Percentiles rank a stretch among this genome's conserved stretches.
Conservation (phyloP, 2,888 invertebrate species). For the Tachina grossa region DNA sequence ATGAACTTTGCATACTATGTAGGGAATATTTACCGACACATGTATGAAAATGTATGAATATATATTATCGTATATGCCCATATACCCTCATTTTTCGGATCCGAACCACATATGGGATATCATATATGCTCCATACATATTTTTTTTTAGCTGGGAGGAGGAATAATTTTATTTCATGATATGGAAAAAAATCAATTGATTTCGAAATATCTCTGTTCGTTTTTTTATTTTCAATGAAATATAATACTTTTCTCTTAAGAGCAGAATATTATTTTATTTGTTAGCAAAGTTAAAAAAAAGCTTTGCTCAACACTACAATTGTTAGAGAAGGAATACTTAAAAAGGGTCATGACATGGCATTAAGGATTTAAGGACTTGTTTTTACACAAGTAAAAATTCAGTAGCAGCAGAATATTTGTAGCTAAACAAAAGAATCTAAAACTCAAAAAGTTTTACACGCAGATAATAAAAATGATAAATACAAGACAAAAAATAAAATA, state of each 20-base stretch:
- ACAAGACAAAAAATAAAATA: constrained; percentile 16
- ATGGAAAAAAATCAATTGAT: no score
- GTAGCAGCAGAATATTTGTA: background rate
- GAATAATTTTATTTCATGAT: no score
- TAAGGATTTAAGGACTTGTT: background rate
- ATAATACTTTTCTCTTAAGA: background rate
- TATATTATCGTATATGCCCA: no score
- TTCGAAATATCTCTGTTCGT: background rate
- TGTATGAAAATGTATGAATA: no score
- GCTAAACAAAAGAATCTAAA: background rate
- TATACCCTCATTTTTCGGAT: no score
- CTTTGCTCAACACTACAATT: background rate
- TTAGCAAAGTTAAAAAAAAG: no score
- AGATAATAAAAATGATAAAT: constrained; percentile 53
- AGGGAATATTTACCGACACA: no score
- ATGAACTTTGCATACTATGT: no score
- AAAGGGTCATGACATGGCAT: constrained; percentile 55
- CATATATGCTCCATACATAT: no score
- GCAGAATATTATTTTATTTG: background rate
- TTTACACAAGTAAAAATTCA: background rate
- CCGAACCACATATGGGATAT: no score
- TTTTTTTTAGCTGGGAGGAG: no score
- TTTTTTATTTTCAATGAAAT: background rate
- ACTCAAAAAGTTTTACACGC: constrained; percentile 29
- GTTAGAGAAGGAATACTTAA: background rate